A percentile compares a stretch with the other conserved stretches of the same genome.
Evolutionary conservation across 2,888 invertebrate species (phyloP).

Genomic region (Therioaphis trifolii): DNA sequence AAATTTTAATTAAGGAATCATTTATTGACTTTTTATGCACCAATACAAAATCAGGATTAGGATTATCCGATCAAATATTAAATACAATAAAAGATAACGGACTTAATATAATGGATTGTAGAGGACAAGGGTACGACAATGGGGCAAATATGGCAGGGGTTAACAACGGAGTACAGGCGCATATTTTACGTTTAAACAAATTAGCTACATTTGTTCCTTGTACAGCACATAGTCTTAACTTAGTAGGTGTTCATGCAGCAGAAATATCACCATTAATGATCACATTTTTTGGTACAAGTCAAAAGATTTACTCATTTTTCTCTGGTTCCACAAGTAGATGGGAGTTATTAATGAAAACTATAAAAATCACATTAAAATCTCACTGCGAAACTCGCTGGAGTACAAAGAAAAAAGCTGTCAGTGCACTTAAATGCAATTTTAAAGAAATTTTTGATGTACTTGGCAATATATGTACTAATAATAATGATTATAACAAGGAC

Average conservation of each 20-base stretch:
- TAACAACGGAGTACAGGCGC: constrained; percentile 28
- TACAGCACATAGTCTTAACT: constrained; percentile 8
- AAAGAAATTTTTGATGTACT: constrained; percentile 1
- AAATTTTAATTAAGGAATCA: constrained; percentile 2
- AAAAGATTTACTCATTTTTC: constrained; percentile 22
- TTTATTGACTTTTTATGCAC: constrained; percentile 31
- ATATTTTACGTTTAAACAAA: constrained; percentile 27
- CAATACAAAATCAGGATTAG: not conserved
- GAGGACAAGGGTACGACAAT: not conserved
- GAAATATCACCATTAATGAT: not conserved
- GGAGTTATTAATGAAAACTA: constrained; percentile 25
- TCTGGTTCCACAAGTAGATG: constrained; percentile 5
- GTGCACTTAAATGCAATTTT: constrained; percentile 22
- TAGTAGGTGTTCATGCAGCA: constrained; percentile 17
- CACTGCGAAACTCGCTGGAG: constrained; percentile 9
- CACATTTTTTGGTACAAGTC: not conserved
- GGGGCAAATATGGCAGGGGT: not conserved
- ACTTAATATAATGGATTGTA: constrained; percentile 2
- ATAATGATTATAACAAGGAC: constrained; percentile 8
- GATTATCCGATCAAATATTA: constrained; percentile 4
- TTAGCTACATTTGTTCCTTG: constrained; percentile 18
- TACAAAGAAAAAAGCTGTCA: too few species aligned
- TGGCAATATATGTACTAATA: not conserved
- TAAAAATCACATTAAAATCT: constrained; percentile 21
- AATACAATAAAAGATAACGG: constrained; percentile 8